Evolutionary conservation across 2,113 vertebrate species (phyloP), one percentile per base, ranked within the genome.

Genomic region (Dermatemys mawii): DNA sequence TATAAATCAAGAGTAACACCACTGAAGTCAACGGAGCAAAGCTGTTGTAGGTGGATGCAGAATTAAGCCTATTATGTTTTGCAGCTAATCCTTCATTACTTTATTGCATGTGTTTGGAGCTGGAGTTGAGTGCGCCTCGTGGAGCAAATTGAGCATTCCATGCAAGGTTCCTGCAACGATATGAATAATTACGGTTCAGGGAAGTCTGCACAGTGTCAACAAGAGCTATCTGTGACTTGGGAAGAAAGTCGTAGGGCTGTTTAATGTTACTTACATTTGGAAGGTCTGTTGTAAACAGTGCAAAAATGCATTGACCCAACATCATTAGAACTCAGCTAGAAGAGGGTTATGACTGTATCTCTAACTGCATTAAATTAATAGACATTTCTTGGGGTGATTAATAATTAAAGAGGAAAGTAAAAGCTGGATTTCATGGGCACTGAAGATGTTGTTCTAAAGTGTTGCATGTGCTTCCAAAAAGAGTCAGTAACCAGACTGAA

Each of bases 251-350:
- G 88, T 88, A 93, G 88, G 19, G 21, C 93, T 93, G 53, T 81
- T 95, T 79, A 85, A 81, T 7, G 12, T 93, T 48, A 44, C 46
- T 80, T 78, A 78, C 90, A 94, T 94, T 91, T 96, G 94, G 84
- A 93, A 93, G 88, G 84, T 94, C 50, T 85, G 78, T 79, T 95
- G 86, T 70, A 86, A 91, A 76, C 89, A 87, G 90, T 90, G 87
- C 87, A 88, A 67, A 81, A 91, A 92, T 44, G 53, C 87, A 81
- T 8, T 78, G 89, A 11, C 83, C 12, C 27, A 6, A 5, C 0
- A 1, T 5, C 35, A 76, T 80, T 93, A 88, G 90, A 92, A 70
- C 95, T 90, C 60, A 50, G 67, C 19, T 35, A 19, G 4, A 1
- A 46, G 63, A 70, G 67, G 44, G 53, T 0, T 27, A 44, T 79